These are phyloP conservation scores for Salvator merianae DNA, from an alignment of 2,113 vertebrate species.

Conservation along the genomic window DNA sequence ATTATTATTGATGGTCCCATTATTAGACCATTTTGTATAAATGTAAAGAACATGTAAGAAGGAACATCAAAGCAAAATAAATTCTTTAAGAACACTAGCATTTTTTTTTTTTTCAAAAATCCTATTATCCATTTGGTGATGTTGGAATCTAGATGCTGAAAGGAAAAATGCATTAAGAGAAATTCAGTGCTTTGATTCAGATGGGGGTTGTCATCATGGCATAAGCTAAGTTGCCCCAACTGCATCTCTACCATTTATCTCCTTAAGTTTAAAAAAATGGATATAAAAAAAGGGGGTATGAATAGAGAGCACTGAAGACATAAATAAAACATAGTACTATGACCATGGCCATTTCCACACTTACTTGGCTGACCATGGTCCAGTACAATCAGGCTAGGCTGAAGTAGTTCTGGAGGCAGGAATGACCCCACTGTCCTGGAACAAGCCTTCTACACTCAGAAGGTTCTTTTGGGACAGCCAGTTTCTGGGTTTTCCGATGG, in stretches of 20 bases:
- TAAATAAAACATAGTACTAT: not conserved
- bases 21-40: not conserved
- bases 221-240: not conserved
- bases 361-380: too few species aligned
- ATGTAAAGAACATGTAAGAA: not conserved
- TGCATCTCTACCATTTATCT: not conserved
- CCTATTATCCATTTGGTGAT: not conserved
- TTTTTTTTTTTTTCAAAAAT: too few species aligned
- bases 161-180: not conserved
- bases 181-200: not conserved
- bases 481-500: too few species aligned
- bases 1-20: not conserved
- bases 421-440: too few species aligned
- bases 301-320: not conserved
- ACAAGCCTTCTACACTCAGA: too few species aligned
- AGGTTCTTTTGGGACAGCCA: too few species aligned
- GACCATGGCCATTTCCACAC: not conserved
- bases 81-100: too few species aligned
- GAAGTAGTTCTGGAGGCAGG: too few species aligned
- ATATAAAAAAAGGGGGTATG: not conserved
- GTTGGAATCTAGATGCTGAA: not conserved
- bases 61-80: not conserved
- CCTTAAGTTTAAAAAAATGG: not conserved
- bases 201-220: not conserved
- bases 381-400: too few species aligned